These are phyloP conservation scores for Manis pentadactyla DNA, from an alignment of 2,797 vertebrate genomes.

Conservation along the genomic window DNA sequence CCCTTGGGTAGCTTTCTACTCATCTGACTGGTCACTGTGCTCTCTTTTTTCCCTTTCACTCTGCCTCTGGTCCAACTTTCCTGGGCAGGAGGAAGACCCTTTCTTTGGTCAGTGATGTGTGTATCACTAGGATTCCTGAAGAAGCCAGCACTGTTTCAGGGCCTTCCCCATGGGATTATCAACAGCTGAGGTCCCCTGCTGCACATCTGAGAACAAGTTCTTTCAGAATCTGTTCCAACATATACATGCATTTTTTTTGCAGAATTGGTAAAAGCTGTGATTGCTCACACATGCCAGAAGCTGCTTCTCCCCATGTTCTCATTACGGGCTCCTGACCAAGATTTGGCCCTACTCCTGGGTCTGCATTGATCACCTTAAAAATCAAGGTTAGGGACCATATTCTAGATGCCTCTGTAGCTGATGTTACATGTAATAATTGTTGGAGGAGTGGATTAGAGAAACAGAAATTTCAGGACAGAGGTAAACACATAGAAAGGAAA, in stretches of 20 bases:
- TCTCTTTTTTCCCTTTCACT: not conserved
- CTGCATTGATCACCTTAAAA: not conserved
- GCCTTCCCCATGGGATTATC: fast-evolving
- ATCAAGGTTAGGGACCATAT: not conserved
- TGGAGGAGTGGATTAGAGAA: not conserved
- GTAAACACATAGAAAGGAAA: no score
- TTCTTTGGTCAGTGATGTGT: not conserved
- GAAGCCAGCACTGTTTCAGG: not conserved
- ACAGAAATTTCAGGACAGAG: not conserved
- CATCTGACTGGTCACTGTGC: not conserved
- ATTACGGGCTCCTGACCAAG: not conserved
- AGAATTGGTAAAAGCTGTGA: not conserved
- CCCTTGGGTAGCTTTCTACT: not conserved
- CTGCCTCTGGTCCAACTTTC: not conserved
- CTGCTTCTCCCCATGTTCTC: not conserved
- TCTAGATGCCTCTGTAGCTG: not conserved
- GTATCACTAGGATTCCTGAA: not conserved
- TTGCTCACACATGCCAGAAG: not conserved
- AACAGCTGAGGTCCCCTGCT: not conserved
- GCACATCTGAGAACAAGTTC: not conserved
- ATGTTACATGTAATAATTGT: not conserved
- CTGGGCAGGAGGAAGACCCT: not conserved
- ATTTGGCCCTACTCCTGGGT: not conserved
- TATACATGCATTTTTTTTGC: not conserved
- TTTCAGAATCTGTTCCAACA: not conserved